These are phyloP conservation scores for Melinaea menophilus DNA, from an alignment of 2,888 invertebrate genomes.

Conservation along the genomic window DNA sequence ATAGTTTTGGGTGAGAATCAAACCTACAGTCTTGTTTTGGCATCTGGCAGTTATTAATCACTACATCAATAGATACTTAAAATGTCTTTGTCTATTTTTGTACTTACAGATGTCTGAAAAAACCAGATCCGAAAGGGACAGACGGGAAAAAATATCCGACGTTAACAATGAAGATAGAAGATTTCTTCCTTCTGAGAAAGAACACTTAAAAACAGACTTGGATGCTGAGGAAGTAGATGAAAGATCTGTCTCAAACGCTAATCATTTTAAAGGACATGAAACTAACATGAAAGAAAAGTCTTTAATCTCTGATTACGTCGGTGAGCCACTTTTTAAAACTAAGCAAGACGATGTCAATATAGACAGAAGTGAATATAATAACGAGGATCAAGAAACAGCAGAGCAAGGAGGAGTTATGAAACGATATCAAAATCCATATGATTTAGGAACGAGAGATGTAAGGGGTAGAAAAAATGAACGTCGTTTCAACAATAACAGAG, in stretches of 20 bases:
- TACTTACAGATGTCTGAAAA: constrained; percentile 21
- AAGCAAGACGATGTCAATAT: constrained; percentile 6
- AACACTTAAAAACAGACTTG: constrained; percentile 8
- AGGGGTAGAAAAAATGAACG: constrained; percentile 41
- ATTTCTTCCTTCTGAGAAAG: constrained; percentile 7
- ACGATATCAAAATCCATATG: constrained; percentile 41
- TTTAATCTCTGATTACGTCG: constrained; percentile 12
- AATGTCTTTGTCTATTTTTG: background rate
- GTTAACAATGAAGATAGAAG: constrained; percentile 9
- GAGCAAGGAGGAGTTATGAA: constrained; percentile 9
- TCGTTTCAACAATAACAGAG: constrained; percentile 41
- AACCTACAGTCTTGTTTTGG: too few relatives aligned
- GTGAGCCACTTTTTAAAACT: constrained; percentile 15
- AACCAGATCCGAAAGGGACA: constrained; percentile 14
- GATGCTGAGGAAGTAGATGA: constrained; percentile 8
- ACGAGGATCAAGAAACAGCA: constrained; percentile 10
- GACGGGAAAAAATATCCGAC: constrained; percentile 9
- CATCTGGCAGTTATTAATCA: too few relatives aligned
- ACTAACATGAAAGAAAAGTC: constrained; percentile 8
- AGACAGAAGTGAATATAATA: constrained; percentile 9
- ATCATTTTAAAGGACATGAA: constrained; percentile 8
- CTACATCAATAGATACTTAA: too few relatives aligned
- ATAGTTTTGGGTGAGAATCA: too few relatives aligned
- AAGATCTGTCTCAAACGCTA: constrained; percentile 4
- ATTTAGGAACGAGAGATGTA: constrained; percentile 42